Evolutionary conservation across 2,113 vertebrate species (phyloP), one percentile per base, ranked within the genome.

Genomic region (Tympanuchus pallidicinctus): DNA sequence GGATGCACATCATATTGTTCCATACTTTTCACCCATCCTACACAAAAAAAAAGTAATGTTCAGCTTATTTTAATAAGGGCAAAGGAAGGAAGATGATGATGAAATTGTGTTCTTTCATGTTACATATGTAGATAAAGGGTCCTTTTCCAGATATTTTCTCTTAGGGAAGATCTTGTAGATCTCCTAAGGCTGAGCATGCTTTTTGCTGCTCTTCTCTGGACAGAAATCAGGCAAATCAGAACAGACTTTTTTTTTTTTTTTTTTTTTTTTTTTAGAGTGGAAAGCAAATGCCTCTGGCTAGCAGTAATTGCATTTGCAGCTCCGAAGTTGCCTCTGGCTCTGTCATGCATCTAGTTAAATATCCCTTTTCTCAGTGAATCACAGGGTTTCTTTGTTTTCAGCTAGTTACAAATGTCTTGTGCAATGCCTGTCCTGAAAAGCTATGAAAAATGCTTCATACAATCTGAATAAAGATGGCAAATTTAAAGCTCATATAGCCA

Each of bases 321-420:
- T 93, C 78, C 10, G 0, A 87, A 89, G 88, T 82, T 94, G 80
- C 90, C 72, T 83, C 82, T 95, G 79, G 90, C 45, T 92, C 86
- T 92, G 93, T 94, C 94, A 96, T 90, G 80, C 84, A 94, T 93
- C 79, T 80, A 94, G 80, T 65, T 89, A 90, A 93, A 88, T 95
- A 89, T 57, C 77, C 72, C 82, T 93, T 90, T 81, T 71, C 83
- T 71, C 74, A 60, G 89, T 88, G 91, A 94, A 92, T 92, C 93
- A 96, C 89, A 96, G 65, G 43, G 63, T 96, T 91, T 91, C 96
- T 96, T 96, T 96, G 95, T 96, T 94, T 96, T 95, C 89, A 78
- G 64, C 78, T 86, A 89, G 87, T 96, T 96, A 94, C 79, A 93
- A 94, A 93, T 91, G 92, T 93, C 94, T 92, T 82, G 57, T 92